A percentile compares a stretch with the other conserved stretches of the same genome.
Conservation (phyloP, 2,888 invertebrate genomes). For the Glomeris marginata region DNA sequence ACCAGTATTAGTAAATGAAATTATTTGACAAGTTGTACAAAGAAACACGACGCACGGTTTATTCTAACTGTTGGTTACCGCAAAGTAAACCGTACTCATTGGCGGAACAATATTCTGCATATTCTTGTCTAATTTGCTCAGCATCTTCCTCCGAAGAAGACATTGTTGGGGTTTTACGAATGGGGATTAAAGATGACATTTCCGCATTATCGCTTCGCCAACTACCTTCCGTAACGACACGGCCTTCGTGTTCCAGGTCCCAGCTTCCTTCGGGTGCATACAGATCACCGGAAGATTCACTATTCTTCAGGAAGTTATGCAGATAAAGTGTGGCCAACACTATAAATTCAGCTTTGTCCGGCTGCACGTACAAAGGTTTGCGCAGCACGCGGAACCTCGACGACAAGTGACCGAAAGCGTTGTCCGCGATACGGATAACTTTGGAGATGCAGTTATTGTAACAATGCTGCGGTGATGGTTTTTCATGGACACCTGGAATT, state of each 20-base stretch:
- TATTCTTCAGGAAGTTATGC: not conserved
- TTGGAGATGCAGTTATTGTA: not conserved
- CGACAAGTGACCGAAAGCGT: not conserved
- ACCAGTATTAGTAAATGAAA: slow-evolving; percentile 7
- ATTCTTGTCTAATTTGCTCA: too few species aligned
- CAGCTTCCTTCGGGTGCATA: not conserved
- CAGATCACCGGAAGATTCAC: not conserved
- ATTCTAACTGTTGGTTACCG: too few species aligned
- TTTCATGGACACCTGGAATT: not conserved
- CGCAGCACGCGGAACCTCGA: not conserved
- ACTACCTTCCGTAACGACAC: too few species aligned
- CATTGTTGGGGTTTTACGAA: too few species aligned
- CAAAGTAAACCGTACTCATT: too few species aligned
- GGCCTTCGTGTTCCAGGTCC: not conserved
- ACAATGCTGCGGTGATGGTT: not conserved
- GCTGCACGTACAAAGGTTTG: not conserved
- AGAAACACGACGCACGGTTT: not conserved
- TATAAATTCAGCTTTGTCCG: not conserved
- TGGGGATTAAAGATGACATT: too few species aligned
- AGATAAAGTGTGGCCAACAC: not conserved
- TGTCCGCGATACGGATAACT: not conserved
- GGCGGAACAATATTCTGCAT: too few species aligned
- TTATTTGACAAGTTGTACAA: too few species aligned
- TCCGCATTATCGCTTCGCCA: too few species aligned
- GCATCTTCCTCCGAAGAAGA: too few species aligned